phyloP scores from a whole-genome alignment of 1,140 invertebrate genomes.

The Drosophila suzukii region DNA sequence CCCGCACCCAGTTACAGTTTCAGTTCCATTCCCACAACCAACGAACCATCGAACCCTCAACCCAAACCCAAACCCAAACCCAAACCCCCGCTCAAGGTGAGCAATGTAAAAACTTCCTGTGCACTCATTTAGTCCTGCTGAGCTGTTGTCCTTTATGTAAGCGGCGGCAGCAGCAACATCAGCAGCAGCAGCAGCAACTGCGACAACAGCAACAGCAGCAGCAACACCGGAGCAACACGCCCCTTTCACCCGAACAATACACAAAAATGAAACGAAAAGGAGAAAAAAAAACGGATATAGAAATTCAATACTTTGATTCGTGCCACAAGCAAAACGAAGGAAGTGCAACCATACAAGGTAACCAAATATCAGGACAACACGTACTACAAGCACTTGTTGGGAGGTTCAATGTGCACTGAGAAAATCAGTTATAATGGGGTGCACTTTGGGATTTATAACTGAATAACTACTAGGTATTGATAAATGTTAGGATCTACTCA shows the following conservation, averaged over 20 bases:
- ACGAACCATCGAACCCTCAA: background rate
- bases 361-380: constrained; percentile 82
- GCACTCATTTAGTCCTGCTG: constrained; percentile 74
- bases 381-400: constrained; percentile 75
- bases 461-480: background rate
- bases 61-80: background rate
- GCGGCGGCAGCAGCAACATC: constrained; percentile 37
- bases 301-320: constrained; percentile 84
- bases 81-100: constrained; percentile 68
- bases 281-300: constrained; percentile 81
- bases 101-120: constrained; percentile 80
- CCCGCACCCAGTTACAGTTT: constrained; percentile 61
- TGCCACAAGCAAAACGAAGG: constrained; percentile 67
- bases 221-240: constrained; percentile 49
- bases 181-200: constrained; percentile 25
- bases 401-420: constrained; percentile 18
- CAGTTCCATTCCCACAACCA: constrained; percentile 18
- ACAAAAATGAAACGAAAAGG: constrained; percentile 41
- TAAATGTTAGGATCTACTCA: too few relatives aligned
- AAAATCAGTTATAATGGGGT: background rate
- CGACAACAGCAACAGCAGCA: constrained; percentile 29
- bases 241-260: constrained; percentile 55
- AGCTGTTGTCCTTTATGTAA: constrained; percentile 63
- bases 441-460: background rate
- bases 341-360: constrained; percentile 82